phyloP scores from a whole-genome alignment of 1,140 invertebrate species.

The Drosophila bipectinata region DNA sequence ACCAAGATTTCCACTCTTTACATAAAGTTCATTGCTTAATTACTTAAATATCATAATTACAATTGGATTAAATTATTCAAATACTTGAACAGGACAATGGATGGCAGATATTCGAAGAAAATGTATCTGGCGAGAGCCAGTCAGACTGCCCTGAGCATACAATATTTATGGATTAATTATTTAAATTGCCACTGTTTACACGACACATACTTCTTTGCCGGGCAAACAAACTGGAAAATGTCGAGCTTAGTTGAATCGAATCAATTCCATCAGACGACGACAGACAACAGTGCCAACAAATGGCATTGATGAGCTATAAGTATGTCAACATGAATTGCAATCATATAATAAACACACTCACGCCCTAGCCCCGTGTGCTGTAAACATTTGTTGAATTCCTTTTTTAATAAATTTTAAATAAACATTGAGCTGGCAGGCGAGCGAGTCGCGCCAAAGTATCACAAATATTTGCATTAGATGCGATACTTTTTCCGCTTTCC shows the following conservation, averaged over 20 bases:
- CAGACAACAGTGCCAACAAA: constrained; percentile 10
- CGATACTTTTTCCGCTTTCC: constrained; percentile 23
- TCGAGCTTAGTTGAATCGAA: constrained; percentile 35
- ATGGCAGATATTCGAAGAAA: not conserved
- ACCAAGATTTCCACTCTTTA: constrained; percentile 9
- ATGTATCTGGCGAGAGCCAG: constrained; percentile 5
- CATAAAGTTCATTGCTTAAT: constrained; percentile 28
- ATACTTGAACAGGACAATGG: constrained; percentile 35
- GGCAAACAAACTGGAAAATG: constrained; percentile 46
- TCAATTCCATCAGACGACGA: constrained; percentile 30
- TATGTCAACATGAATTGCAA: constrained; percentile 78
- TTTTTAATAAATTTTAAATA: constrained; percentile 82
- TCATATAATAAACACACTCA: constrained; percentile 59
- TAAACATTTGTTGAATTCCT: constrained; percentile 46
- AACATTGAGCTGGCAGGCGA: constrained; percentile 37
- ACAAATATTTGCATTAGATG: constrained; percentile 79
- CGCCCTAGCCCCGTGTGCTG: not conserved
- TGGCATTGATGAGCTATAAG: constrained; percentile 76
- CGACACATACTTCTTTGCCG: constrained; percentile 32
- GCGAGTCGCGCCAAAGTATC: constrained; percentile 41
- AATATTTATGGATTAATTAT: constrained; percentile 78
- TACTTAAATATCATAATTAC: constrained; percentile 47
- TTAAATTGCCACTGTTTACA: constrained; percentile 73
- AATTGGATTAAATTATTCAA: constrained; percentile 58
- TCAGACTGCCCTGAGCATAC: constrained; percentile 45